phyloP scores from a whole-genome alignment of 2,888 invertebrate species.

The Carpatolechia fugitivella region DNA sequence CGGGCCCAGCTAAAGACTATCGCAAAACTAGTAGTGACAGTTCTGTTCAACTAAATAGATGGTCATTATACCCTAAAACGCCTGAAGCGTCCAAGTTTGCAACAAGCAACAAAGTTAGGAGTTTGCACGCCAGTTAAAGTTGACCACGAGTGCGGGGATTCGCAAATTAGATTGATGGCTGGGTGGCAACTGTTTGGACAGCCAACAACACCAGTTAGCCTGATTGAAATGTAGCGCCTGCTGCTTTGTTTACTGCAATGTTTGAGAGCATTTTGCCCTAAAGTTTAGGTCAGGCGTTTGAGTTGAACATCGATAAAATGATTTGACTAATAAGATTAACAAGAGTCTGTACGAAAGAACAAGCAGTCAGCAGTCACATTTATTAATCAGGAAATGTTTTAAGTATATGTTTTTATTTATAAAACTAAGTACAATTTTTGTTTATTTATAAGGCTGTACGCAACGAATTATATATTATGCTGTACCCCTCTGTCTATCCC shows the following conservation, averaged over 20 bases:
- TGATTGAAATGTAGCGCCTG: slow-evolving; percentile 2
- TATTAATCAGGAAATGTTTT: too few species aligned
- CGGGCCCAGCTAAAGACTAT: too few species aligned
- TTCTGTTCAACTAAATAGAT: background rate
- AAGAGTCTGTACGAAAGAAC: too few species aligned
- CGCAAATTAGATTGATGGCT: slow-evolving; percentile 11
- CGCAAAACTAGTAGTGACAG: background rate
- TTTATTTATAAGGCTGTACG: too few species aligned
- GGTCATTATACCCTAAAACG: background rate
- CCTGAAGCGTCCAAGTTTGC: background rate
- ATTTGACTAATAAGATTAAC: too few species aligned
- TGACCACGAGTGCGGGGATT: background rate
- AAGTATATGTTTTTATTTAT: too few species aligned
- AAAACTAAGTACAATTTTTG: too few species aligned
- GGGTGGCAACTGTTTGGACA: slow-evolving; percentile 2
- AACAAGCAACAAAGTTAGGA: slow-evolving; percentile 3
- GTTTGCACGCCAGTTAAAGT: slow-evolving; percentile 6
- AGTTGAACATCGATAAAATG: too few species aligned
- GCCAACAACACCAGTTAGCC: background rate
- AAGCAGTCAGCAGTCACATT: too few species aligned
- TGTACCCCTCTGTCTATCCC: too few species aligned
- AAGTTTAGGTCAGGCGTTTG: background rate
- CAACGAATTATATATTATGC: too few species aligned
- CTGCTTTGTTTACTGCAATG: background rate
- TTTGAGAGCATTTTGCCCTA: background rate